A percentile compares a stretch with the other conserved stretches of the same genome.
Evolutionary conservation across 2,888 invertebrate species (phyloP).

Genomic region (Orchesellides sinensis): DNA sequence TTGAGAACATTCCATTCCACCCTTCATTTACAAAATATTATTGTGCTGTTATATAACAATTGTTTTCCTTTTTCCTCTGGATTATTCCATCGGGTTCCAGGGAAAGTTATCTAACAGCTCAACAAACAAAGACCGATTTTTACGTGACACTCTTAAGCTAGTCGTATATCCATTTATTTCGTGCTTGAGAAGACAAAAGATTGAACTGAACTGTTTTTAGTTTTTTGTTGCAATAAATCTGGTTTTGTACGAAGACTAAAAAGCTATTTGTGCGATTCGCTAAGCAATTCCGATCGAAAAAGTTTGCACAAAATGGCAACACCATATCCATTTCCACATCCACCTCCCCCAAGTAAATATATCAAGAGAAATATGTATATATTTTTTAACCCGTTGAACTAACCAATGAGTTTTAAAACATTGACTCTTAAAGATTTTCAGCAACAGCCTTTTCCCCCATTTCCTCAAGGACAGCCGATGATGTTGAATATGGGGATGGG

Average conservation of each 20-base stretch:
- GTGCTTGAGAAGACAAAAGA: background rate
- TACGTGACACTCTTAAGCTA: too few species aligned
- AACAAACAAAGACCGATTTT: too few species aligned
- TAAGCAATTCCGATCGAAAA: too few species aligned
- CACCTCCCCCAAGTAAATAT: constrained; percentile 30
- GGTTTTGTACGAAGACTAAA: too few species aligned
- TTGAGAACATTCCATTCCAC: too few species aligned
- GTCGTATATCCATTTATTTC: too few species aligned
- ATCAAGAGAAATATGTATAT: background rate
- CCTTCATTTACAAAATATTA: too few species aligned
- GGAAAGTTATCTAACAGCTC: too few species aligned
- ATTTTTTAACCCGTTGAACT: background rate
- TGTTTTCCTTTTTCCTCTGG: background rate
- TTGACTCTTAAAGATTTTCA: constrained; percentile 20
- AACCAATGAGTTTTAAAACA: background rate
- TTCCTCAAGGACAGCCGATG: constrained; percentile 51
- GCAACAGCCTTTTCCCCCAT: constrained; percentile 50
- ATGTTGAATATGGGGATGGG: constrained; percentile 50
- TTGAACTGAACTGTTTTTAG: too few species aligned
- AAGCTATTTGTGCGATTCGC: too few species aligned
- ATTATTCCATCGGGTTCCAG: background rate
- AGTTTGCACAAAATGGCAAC: constrained; percentile 40
- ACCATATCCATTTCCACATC: constrained; percentile 36
- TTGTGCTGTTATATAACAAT: too few species aligned
- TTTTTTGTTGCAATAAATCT: too few species aligned